Conservation (phyloP, 2,113 vertebrate species). For the Geothlypis trichas region DNA sequence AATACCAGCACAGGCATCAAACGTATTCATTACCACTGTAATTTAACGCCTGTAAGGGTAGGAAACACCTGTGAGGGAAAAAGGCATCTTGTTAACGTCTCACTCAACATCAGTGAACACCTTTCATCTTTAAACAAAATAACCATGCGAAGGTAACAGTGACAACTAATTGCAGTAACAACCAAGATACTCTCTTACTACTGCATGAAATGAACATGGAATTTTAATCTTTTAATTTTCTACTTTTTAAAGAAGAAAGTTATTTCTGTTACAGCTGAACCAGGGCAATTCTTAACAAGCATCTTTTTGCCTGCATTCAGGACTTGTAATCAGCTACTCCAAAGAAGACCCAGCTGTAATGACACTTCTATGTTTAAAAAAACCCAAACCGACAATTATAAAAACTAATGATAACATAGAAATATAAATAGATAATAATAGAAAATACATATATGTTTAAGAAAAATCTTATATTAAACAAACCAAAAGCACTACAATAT, state of each 20-base stretch:
- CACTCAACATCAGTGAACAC: rapidly evolving
- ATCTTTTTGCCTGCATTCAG: neutral
- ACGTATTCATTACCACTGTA: neutral
- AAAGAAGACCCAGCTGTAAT: neutral
- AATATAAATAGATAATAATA: neutral
- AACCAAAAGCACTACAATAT: too few species aligned
- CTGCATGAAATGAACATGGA: rapidly evolving
- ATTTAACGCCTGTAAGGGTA: neutral
- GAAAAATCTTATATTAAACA: too few species aligned
- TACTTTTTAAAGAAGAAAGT: neutral
- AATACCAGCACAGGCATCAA: neutral
- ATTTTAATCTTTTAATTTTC: neutral
- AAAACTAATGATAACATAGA: neutral
- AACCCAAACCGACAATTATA: neutral
- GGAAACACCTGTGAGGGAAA: neutral
- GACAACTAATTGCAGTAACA: neutral
- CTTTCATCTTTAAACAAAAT: neutral
- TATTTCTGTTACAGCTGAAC: neutral
- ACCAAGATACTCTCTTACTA: rapidly evolving
- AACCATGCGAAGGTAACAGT: rapidly evolving
- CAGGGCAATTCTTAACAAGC: neutral
- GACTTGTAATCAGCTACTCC: neutral
- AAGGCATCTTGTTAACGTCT: neutral
- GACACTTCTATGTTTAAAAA: neutral
- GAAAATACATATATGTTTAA: neutral